Evolutionary conservation across 2,888 invertebrate genomes (phyloP).

Genomic region (Mythimna impura): DNA sequence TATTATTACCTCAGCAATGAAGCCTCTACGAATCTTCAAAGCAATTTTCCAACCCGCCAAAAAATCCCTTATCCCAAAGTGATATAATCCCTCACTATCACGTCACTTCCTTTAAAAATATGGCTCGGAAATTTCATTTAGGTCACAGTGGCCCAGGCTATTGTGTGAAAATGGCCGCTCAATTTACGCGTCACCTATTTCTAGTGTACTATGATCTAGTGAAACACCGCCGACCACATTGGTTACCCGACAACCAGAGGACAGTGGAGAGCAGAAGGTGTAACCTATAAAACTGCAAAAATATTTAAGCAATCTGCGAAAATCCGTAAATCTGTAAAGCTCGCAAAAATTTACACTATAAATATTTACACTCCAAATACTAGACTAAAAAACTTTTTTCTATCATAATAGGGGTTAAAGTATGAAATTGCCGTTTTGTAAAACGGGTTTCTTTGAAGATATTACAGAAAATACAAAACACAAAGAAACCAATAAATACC

Average conservation of each 20-base stretch:
- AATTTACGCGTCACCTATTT: conserved; percentile 68
- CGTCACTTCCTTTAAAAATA: conserved; percentile 48
- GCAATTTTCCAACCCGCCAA: background rate
- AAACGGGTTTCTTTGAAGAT: too few relatives aligned
- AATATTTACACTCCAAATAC: too few relatives aligned
- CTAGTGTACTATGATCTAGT: conserved; percentile 65
- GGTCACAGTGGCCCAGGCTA: conserved; percentile 46
- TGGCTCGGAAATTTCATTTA: conserved; percentile 58
- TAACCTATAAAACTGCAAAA: too few relatives aligned
- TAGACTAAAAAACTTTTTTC: too few relatives aligned
- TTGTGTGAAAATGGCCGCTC: conserved; percentile 63
- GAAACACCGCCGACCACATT: conserved; percentile 55
- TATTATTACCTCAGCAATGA: background rate
- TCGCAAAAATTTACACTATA: too few relatives aligned
- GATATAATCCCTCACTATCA: conserved; percentile 21
- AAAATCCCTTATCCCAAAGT: conserved; percentile 27
- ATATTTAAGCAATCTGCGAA: too few relatives aligned
- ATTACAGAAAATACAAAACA: too few relatives aligned
- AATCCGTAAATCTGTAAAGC: too few relatives aligned
- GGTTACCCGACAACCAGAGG: conserved; percentile 4
- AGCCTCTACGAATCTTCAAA: background rate
- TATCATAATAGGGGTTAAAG: too few relatives aligned
- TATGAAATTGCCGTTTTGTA: too few relatives aligned
- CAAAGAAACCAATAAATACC: too few relatives aligned
- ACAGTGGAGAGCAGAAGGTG: conserved; percentile 33